Evolutionary conservation across 2,797 vertebrate species (phyloP).

Genomic region (Labroides dimidiatus): DNA sequence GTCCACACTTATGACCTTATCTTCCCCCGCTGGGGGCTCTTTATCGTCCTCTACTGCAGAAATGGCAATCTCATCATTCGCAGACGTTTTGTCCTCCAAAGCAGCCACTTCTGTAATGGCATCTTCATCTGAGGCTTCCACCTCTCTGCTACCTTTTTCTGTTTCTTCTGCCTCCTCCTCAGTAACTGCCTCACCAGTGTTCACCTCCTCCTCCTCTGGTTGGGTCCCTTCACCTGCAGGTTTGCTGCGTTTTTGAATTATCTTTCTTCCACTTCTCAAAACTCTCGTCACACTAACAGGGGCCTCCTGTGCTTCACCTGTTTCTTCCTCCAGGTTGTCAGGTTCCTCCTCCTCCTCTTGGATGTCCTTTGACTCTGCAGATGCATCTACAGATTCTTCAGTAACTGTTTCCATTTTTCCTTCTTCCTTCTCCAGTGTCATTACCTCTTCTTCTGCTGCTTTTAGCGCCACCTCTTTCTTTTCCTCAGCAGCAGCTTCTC

Average conservation of each 20-base stretch:
- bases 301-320: neutral
- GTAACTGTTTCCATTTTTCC: neutral
- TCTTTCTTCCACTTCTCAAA: slow-evolving; percentile 6
- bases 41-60: neutral
- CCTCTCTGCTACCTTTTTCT: slow-evolving; percentile 22
- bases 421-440: slow-evolving; percentile 1
- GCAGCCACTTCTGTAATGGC: neutral
- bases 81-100: neutral
- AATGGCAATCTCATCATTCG: neutral
- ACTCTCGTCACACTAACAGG: slow-evolving; percentile 10
- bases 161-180: neutral
- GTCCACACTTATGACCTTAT: slow-evolving; percentile 7
- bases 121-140: neutral
- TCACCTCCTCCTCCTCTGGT: slow-evolving; percentile 17
- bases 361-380: neutral
- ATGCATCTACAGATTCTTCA: neutral
- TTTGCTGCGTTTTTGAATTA: slow-evolving; percentile 29
- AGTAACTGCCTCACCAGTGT: neutral
- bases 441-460: neutral
- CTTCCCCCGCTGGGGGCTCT: neutral
- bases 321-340: neutral
- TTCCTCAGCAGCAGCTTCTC: slow-evolving; percentile 5
- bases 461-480: neutral
- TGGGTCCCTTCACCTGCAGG: slow-evolving; percentile 11
- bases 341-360: neutral